These are phyloP conservation scores for Phataginus tricuspis DNA, from an alignment of 2,797 vertebrate genomes.

Conservation along the genomic window DNA sequence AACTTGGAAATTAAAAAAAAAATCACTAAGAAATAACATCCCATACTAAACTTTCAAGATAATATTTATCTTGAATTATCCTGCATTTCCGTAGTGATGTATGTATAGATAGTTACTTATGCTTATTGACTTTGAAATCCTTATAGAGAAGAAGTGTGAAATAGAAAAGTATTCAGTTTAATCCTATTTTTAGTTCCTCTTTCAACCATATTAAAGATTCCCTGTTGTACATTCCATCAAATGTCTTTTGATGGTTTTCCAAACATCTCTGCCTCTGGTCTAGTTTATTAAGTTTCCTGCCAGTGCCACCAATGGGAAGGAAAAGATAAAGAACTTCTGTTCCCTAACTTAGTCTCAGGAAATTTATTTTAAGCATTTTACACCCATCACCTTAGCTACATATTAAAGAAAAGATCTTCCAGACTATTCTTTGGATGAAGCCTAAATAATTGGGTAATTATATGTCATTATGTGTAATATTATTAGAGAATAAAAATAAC, in stretches of 20 bases:
- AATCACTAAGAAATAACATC: slow-evolving; percentile 1
- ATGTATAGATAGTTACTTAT: slow-evolving; percentile 21
- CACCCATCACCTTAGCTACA: not conserved
- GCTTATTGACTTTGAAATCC: slow-evolving; percentile 62
- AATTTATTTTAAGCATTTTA: slow-evolving; percentile 67
- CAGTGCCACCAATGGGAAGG: slow-evolving; percentile 42
- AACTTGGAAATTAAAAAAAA: slow-evolving; percentile 42
- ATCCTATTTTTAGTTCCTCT: slow-evolving; percentile 25
- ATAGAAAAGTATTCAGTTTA: slow-evolving; percentile 45
- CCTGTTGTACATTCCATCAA: slow-evolving; percentile 42
- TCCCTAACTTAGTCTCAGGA: slow-evolving; percentile 53
- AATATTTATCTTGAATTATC: too few relatives aligned
- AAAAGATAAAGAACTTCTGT: slow-evolving; percentile 68
- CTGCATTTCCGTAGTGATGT: not conserved
- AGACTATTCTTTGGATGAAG: slow-evolving; percentile 37
- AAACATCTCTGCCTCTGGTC: slow-evolving; percentile 46
- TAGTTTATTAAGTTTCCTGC: slow-evolving; percentile 60
- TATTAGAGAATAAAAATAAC: slow-evolving; percentile 61
- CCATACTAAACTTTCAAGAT: slow-evolving; percentile 9
- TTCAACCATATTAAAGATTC: slow-evolving; percentile 58
- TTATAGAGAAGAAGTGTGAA: slow-evolving; percentile 41
- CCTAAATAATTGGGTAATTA: slow-evolving; percentile 62
- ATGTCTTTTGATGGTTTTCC: slow-evolving; percentile 64
- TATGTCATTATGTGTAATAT: slow-evolving; percentile 42
- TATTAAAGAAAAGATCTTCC: slow-evolving; percentile 42